Evolutionary conservation across 2,113 vertebrate species (phyloP), one percentile per base, ranked within the genome.

Genomic region (Microcebus griseorufus): DNA sequence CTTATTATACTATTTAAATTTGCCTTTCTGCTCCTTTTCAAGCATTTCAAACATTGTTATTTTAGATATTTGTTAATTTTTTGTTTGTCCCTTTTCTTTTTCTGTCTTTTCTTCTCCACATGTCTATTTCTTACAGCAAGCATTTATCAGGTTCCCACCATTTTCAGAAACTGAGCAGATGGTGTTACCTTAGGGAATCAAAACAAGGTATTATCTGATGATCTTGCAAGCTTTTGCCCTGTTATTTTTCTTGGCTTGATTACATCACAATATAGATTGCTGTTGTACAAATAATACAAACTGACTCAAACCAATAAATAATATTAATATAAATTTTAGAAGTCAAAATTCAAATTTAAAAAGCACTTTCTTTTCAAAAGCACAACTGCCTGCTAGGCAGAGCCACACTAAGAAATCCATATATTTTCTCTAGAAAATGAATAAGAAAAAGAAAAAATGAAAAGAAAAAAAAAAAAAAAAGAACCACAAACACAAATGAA

Each of bases 181-280:
- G 18, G 48, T 37, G 37, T 27, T 70, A 86, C 29, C 37, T 89
- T 80, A 37, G 29, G 53, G 23, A 93, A 94, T 92, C 65, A 55
- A 79, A 94, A 25, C 6, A 85, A 75, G 18, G 8, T 94, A 42
- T 85, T 88, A 81, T 45, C 13, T 96, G 65, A 96, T 88, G 25
- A 92, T 84, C 69, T 96, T 94, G 34, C 25, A 82, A 69, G 22
- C 25, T 84, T 20, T 89, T 60, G 2, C 5, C 2, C 17, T 80
- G 42, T 70, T 93, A 75, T 64, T 94, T 96, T 95, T 94, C 51
- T 37, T 72, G 22, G 4, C 20, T 90, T 94, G 37, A 81, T 20
- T 87, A 70, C 1, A 39, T 65, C 62, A 67, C 37, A 37, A 45
- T 67, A 60, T 3, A 53, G n/a, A 90, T 29, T 85, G 34, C 53